Conservation (phyloP, 64 coral and sea anemone genomes). For the Platygyra sinensis region DNA sequence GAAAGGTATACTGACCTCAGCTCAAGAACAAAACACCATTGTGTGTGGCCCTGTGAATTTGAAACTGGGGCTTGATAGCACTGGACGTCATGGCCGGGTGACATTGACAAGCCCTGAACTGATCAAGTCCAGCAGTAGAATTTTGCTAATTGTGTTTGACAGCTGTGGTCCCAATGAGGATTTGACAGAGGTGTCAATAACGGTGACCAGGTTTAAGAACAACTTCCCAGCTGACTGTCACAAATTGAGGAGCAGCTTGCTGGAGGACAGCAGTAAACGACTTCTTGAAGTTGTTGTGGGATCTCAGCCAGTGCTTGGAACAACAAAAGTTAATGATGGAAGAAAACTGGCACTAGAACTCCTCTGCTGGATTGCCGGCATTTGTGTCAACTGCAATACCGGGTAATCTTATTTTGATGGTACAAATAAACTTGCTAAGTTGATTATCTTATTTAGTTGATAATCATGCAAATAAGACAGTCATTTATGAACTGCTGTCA, state of each 20-base stretch:
- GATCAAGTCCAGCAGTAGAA: constrained; percentile 77
- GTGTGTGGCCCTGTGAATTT: constrained; percentile 92
- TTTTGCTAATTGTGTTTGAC: constrained; percentile 80
- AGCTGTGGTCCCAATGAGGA: constrained; percentile 49
- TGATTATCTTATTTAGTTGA: no score
- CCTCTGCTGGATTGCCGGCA: constrained; percentile 94
- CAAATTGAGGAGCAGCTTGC: constrained; percentile 65
- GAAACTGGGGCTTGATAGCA: constrained; percentile 56
- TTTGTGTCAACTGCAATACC: constrained; percentile 81
- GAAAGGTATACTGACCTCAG: constrained; percentile 49
- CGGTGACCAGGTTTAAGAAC: constrained; percentile 84
- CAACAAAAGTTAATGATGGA: constrained; percentile 14
- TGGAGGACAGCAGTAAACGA: constrained; percentile 54
- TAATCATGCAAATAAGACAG: no score
- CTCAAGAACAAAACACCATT: constrained; percentile 64
- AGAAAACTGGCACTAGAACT: constrained; percentile 80
- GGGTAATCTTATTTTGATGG: constrained; percentile 34
- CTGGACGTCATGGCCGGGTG: constrained; percentile 66
- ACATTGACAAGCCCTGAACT: constrained; percentile 82
- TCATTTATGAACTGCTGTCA: no score
- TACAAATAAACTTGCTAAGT: neutral
- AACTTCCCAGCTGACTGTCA: constrained; percentile 36
- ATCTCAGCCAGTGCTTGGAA: constrained; percentile 33
- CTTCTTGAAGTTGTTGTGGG: constrained; percentile 74
- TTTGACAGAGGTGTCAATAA: constrained; percentile 88